Evolutionary conservation across 23 tunicate species (phyloP), one percentile per base, ranked within the genome.

Genomic region (Phallusia fumigata): DNA sequence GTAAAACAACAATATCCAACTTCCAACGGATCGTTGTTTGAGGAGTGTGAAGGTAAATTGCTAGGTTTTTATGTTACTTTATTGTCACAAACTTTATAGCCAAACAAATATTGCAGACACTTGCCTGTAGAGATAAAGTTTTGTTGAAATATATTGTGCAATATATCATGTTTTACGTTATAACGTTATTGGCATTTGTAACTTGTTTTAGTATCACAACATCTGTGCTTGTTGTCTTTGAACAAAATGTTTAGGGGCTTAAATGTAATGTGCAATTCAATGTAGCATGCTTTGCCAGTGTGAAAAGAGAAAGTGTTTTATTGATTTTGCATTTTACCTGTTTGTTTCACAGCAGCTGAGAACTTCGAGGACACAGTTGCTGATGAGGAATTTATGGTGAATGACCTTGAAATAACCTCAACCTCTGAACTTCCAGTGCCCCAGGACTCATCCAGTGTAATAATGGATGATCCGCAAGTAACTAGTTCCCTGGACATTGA

Each of bases 361-460:
- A 58, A 58, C 28, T 58, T 58, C 5, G 69, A 33, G 35, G 80
- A 77, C 3, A 36, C 28, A 22, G 28, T 36, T 18, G 83, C 78
- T 65, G 77, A 33, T 1, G 88, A 85, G 30, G 88, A 85, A 36
- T 74, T 26, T 31, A 78, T 85, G 22, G 44, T 65, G 16, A 78
- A 85, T 0, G 88, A 85, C 65, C 75, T 85, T 32, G 83, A 85
- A 85, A 78, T 85, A 2, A 85, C 88, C 22, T 32, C 34, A 24
- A 33, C 52, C 80, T 77, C 80, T 77, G 53, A 35, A 44, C 15
- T 40, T 35, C 80, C 80, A 1, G 28, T 58, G 1, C 69, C 69
- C 3, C 69, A 58, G 69, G 69, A 58, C 69, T 58, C 69, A 58
- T 58, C 69, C 69, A 58, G 69, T 58, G 26, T 58, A 21, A 58